phyloP scores from a whole-genome alignment of 92 coral and sea anemone species.

The Bergia sp. region DNA sequence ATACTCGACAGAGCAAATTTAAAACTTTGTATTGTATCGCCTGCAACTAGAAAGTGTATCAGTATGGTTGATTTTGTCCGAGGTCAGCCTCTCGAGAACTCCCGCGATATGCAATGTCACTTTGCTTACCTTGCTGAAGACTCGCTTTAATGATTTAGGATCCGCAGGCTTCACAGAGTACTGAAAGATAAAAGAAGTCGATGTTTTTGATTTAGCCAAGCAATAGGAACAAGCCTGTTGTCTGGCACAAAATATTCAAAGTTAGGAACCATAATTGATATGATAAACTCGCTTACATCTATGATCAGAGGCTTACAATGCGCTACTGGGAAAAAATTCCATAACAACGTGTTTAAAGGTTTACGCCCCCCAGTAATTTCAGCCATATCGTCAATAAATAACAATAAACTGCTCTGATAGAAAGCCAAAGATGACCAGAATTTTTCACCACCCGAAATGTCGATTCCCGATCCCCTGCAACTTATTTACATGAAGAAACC shows the following conservation, averaged over 20 bases:
- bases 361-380: slow-evolving; percentile 11
- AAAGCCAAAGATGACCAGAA: slow-evolving; percentile 30
- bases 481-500: slow-evolving; percentile 11
- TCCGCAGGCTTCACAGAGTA: slow-evolving; percentile 89
- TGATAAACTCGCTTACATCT: slow-evolving; percentile 44
- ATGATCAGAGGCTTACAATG: slow-evolving; percentile 55
- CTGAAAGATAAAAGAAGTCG: slow-evolving; percentile 48
- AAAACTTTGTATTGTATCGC: not conserved
- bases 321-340: slow-evolving; percentile 52
- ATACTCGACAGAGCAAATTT: not conserved
- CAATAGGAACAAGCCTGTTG: too few relatives aligned
- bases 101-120: not conserved
- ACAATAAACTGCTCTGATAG: not conserved
- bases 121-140: slow-evolving; percentile 86
- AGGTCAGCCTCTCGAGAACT: not conserved
- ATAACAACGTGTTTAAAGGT: slow-evolving; percentile 23
- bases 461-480: not conserved
- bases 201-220: not conserved
- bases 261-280: not conserved
- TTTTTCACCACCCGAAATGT: not conserved
- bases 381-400: slow-evolving; percentile 18
- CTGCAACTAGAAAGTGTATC: too few relatives aligned
- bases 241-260: too few relatives aligned
- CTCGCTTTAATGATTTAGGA: slow-evolving; percentile 68
- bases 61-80: too few relatives aligned